Conservation (phyloP, 2,888 invertebrate species). For the Iselma pallidipennis region DNA sequence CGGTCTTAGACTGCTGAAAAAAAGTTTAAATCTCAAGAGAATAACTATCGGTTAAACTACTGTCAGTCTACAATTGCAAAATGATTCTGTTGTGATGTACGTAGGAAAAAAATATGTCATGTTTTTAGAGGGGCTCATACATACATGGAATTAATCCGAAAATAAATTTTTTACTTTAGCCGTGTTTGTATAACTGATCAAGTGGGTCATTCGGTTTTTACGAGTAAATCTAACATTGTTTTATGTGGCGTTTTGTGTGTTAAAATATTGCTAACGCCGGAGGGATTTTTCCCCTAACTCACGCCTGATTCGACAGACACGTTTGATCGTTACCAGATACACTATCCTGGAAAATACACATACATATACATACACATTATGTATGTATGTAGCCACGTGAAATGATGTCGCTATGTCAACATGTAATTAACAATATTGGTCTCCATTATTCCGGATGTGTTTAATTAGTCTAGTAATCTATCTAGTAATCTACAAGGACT, state of each 20-base stretch:
- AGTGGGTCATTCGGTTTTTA: constrained; percentile 40
- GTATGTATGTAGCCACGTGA: neutral
- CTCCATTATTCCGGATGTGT: constrained; percentile 2
- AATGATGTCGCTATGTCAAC: constrained; percentile 19
- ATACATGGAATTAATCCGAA: constrained; percentile 27
- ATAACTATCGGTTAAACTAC: neutral
- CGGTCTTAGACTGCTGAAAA: neutral
- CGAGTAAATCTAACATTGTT: constrained; percentile 42
- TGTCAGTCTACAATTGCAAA: neutral
- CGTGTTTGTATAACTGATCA: constrained; percentile 40
- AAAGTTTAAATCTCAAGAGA: neutral
- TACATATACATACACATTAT: constrained; percentile 1
- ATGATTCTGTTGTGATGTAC: neutral
- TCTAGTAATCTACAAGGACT: neutral
- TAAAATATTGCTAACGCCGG: constrained; percentile 26
- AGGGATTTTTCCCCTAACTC: neutral
- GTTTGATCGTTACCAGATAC: constrained; percentile 22
- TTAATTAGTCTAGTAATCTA: neutral
- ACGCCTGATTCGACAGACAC: constrained; percentile 7
- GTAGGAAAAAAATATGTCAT: neutral
- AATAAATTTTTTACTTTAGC: constrained; percentile 35
- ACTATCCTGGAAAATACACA: constrained; percentile 3
- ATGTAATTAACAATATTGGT: constrained; percentile 22
- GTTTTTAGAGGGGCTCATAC: no score
- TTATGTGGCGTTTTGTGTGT: constrained; percentile 39